These are phyloP conservation scores for Agrotis clavis DNA, from an alignment of 2,888 invertebrate species.

Conservation along the genomic window DNA sequence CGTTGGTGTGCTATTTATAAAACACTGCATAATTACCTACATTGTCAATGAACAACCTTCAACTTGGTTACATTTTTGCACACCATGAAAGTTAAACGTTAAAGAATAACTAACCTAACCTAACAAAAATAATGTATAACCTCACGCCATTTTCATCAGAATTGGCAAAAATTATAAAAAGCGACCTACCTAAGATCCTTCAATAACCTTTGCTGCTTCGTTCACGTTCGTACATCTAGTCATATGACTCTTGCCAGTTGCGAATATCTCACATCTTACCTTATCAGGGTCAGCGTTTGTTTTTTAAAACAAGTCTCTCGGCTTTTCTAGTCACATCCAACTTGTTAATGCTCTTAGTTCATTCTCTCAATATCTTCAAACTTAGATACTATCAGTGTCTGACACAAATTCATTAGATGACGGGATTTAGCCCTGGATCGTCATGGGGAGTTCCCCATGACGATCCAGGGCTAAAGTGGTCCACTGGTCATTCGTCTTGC, in stretches of 20 bases:
- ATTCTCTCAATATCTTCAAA: neutral
- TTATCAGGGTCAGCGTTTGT: neutral
- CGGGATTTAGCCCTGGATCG: too few species aligned
- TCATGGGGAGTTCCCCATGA: too few species aligned
- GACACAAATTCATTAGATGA: neutral
- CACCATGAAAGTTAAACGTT: neutral
- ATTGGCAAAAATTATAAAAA: neutral
- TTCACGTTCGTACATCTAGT: neutral
- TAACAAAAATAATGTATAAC: neutral
- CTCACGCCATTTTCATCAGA: neutral
- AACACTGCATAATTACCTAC: slow-evolving; percentile 23
- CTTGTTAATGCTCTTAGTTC: neutral
- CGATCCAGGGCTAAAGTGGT: too few species aligned
- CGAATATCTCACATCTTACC: neutral
- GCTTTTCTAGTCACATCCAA: neutral
- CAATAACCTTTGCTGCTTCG: neutral
- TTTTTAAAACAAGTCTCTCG: neutral
- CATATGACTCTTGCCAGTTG: neutral
- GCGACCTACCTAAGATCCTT: neutral
- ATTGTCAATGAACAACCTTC: slow-evolving; percentile 3
- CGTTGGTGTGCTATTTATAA: slow-evolving; percentile 11
- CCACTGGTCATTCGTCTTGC: too few species aligned
- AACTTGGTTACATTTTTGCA: neutral
- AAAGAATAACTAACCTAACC: neutral
- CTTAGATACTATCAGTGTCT: neutral